phyloP scores from a whole-genome alignment of 2,888 invertebrate genomes.

The Leucoma salicis region DNA sequence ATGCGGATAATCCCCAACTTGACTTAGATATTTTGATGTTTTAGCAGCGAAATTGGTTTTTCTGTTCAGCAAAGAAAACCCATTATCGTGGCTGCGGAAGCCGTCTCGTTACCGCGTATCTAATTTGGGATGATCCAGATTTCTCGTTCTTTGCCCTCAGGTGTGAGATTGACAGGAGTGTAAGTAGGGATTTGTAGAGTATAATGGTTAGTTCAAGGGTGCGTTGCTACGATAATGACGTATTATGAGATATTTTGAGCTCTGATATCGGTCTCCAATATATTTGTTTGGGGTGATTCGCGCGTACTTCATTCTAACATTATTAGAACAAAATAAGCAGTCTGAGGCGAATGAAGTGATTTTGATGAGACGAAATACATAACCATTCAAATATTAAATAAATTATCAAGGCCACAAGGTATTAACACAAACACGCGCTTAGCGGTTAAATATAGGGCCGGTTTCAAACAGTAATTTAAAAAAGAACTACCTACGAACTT shows the following conservation, averaged over 20 bases:
- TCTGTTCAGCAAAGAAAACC: constrained; percentile 62
- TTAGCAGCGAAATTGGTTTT: constrained; percentile 68
- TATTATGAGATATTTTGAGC: constrained; percentile 31
- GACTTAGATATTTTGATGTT: constrained; percentile 71
- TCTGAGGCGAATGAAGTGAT: no score
- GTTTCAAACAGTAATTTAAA: no score
- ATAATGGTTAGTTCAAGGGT: constrained; percentile 45
- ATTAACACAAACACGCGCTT: no score
- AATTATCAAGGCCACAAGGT: no score
- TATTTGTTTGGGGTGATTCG: neutral
- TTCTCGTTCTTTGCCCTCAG: constrained; percentile 49
- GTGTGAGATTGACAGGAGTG: constrained; percentile 59
- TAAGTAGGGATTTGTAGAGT: constrained; percentile 52
- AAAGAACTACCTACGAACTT: no score
- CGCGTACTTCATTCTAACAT: no score
- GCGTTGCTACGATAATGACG: constrained; percentile 35
- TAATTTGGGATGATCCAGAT: constrained; percentile 71
- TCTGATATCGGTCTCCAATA: constrained; percentile 16
- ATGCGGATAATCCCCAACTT: constrained; percentile 61
- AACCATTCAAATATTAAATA: no score
- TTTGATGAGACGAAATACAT: no score
- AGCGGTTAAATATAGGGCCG: no score
- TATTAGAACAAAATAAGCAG: no score
- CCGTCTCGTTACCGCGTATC: constrained; percentile 60
- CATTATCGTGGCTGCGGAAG: constrained; percentile 56